Conservation (phyloP, 2,888 invertebrate species). For the Meiosimyza decipiens region DNA sequence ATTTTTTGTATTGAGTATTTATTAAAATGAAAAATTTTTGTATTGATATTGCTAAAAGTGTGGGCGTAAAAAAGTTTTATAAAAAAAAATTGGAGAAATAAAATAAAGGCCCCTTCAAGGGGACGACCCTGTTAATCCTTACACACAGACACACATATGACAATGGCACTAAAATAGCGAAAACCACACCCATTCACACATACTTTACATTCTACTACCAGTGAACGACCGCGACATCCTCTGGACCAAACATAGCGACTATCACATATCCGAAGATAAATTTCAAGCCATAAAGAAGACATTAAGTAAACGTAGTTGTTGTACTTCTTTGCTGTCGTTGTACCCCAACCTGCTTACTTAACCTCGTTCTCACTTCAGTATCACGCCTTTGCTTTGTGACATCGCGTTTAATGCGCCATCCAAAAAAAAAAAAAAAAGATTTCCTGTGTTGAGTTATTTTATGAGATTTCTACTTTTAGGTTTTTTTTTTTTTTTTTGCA, state of each 20-base stretch:
- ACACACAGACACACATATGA: background rate
- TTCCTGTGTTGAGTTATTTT: constrained; percentile 30
- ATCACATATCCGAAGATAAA: constrained; percentile 26
- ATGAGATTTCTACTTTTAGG: constrained; percentile 26
- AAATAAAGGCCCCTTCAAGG: too few species aligned
- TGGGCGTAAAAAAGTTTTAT: too few species aligned
- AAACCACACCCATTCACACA: background rate
- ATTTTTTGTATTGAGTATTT: too few species aligned
- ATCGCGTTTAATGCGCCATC: background rate
- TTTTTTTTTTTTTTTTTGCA: background rate
- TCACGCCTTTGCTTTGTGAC: background rate
- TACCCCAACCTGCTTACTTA: background rate
- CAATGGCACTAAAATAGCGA: constrained; percentile 10
- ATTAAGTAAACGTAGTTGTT: constrained; percentile 33
- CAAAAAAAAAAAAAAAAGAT: background rate
- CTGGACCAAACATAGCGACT: background rate
- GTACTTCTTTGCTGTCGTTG: background rate
- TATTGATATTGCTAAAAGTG: too few species aligned
- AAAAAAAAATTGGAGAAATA: too few species aligned
- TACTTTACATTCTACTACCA: background rate
- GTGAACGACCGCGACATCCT: too few species aligned
- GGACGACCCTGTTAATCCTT: background rate
- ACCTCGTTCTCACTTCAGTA: background rate
- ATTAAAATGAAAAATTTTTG: too few species aligned
- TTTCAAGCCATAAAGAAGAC: constrained; percentile 34